Conservation (phyloP, 2,797 vertebrate species). For the Otolemur crassicaudatus region DNA sequence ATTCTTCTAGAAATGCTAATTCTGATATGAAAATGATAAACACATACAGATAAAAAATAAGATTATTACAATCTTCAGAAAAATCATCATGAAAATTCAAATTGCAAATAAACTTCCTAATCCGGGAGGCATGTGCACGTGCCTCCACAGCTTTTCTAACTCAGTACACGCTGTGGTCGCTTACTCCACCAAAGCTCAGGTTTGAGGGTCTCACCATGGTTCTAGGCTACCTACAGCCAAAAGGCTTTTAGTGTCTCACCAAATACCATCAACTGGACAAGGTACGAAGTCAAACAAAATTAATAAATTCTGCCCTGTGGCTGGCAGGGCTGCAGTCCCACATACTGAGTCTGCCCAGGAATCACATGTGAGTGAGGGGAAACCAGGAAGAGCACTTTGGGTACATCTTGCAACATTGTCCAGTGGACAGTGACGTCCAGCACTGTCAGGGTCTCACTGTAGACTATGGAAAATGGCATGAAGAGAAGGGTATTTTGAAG, state of each 20-base stretch:
- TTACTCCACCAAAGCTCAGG: not conserved
- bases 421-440: not conserved
- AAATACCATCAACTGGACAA: not conserved
- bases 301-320: not conserved
- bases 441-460: not conserved
- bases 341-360: not conserved
- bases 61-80: not conserved
- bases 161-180: not conserved
- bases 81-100: conserved; percentile 13
- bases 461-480: not conserved
- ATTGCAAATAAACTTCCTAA: not conserved
- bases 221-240: not conserved
- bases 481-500: not conserved
- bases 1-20: not conserved
- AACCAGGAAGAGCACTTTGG: not conserved
- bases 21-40: conserved; percentile 20
- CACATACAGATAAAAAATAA: not conserved
- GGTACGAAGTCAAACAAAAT: not conserved
- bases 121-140: not conserved
- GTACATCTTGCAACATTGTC: not conserved
- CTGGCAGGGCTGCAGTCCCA: not conserved
- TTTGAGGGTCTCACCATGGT: not conserved
- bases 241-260: not conserved
- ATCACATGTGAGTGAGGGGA: not conserved
- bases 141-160: not conserved